These are phyloP conservation scores for Strigops habroptila DNA, from an alignment of 2,113 vertebrate species.

Conservation along the genomic window DNA sequence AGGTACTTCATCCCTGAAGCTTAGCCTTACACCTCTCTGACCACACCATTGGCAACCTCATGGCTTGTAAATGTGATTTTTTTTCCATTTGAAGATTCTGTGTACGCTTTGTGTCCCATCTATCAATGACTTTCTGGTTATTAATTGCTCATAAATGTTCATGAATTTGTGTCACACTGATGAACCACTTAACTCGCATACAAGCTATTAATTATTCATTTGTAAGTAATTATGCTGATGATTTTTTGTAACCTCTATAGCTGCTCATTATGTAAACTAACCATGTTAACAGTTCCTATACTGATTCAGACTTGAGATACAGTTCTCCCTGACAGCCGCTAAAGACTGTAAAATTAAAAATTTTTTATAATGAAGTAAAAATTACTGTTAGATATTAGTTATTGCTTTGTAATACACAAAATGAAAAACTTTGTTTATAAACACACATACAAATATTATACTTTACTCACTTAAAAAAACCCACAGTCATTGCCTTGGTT, in stretches of 20 bases:
- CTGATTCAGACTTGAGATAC: constrained; percentile 11
- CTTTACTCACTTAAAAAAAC: not conserved
- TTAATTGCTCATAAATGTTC: constrained; percentile 69
- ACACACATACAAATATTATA: not conserved
- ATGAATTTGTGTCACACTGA: constrained; percentile 58
- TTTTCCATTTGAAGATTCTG: not conserved
- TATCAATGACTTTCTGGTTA: constrained; percentile 39
- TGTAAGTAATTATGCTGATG: constrained; percentile 55
- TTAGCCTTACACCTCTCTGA: not conserved
- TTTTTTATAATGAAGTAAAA: not conserved
- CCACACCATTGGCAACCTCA: not conserved
- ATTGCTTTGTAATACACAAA: not conserved
- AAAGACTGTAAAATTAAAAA: not conserved
- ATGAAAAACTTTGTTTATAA: not conserved
- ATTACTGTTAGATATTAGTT: not conserved
- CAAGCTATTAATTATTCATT: constrained; percentile 69
- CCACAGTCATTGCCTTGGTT: not conserved
- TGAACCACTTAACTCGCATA: constrained; percentile 44
- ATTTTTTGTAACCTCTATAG: constrained; percentile 36
- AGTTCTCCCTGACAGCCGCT: not conserved
- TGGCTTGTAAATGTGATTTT: constrained; percentile 14
- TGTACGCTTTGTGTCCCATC: not conserved
- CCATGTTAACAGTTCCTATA: constrained; percentile 9
- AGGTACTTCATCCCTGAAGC: not conserved
- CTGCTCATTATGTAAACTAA: constrained; percentile 56